phyloP scores from a whole-genome alignment of 2,888 invertebrate species.

The Drosophila eohydei region DNA sequence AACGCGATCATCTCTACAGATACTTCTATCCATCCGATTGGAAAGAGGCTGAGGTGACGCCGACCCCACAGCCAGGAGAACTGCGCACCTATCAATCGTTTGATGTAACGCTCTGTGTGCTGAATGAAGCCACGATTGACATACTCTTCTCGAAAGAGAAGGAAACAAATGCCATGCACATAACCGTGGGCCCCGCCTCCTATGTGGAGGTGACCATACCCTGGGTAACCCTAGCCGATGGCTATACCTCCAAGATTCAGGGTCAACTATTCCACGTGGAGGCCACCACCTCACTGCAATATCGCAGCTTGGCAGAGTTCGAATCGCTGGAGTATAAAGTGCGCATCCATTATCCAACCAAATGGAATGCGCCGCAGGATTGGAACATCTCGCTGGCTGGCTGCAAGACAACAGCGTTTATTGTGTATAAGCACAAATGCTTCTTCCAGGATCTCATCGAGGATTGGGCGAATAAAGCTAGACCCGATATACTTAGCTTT shows the following conservation, averaged over 20 bases:
- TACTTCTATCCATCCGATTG: slow-evolving; percentile 98
- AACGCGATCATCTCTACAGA: slow-evolving; percentile 96
- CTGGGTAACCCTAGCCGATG: slow-evolving; percentile 94
- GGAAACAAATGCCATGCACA: slow-evolving; percentile 98
- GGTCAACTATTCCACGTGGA: slow-evolving; percentile 97
- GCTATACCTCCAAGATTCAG: slow-evolving; percentile 95
- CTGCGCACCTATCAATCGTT: slow-evolving; percentile 95
- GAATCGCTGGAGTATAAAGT: slow-evolving; percentile 97
- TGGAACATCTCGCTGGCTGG: slow-evolving; percentile 97
- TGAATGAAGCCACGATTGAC: slow-evolving; percentile 97
- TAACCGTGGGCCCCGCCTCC: slow-evolving; percentile 97
- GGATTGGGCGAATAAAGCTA: slow-evolving; percentile 97
- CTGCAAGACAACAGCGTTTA: slow-evolving; percentile 96
- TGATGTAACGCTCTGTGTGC: slow-evolving; percentile 95
- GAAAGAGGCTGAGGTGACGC: slow-evolving; percentile 91
- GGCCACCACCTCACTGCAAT: slow-evolving; percentile 97
- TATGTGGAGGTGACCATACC: slow-evolving; percentile 98
- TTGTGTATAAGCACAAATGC: slow-evolving; percentile 97
- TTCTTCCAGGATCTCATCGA: slow-evolving; percentile 98
- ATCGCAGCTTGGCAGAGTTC: slow-evolving; percentile 95
- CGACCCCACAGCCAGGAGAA: slow-evolving; percentile 94
- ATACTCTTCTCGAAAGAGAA: slow-evolving; percentile 96
- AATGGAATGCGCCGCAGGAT: slow-evolving; percentile 98
- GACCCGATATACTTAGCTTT: slow-evolving; percentile 96
- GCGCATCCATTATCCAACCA: slow-evolving; percentile 91